These are phyloP conservation scores for Trichonephila clavata DNA, from an alignment of 1,140 invertebrate genomes.

Conservation along the genomic window DNA sequence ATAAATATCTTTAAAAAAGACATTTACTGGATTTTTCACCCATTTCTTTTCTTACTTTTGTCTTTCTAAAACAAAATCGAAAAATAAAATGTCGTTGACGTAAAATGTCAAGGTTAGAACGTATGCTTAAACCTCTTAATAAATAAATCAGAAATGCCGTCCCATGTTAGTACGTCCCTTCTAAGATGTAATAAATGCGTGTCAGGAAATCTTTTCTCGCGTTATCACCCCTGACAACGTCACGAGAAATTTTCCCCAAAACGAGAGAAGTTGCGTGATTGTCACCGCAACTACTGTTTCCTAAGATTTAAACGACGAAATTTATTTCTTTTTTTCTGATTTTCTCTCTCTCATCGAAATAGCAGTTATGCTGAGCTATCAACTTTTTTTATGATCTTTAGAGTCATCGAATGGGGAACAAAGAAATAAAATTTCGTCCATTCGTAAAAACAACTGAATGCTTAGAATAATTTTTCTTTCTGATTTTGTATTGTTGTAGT, in stretches of 20 bases:
- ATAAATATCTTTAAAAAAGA: too few species aligned
- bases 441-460: neutral
- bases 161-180: neutral
- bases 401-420: neutral
- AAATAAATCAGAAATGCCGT: slow-evolving; percentile 28
- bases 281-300: slow-evolving; percentile 42
- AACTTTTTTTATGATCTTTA: neutral
- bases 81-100: neutral
- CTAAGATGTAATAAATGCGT: slow-evolving; percentile 31
- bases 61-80: neutral
- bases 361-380: neutral
- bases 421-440: neutral
- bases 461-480: neutral
- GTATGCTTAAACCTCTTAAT: slow-evolving; percentile 18
- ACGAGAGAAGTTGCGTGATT: slow-evolving; percentile 3
- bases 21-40: neutral
- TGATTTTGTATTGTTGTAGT: too few species aligned
- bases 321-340: neutral
- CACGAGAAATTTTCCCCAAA: slow-evolving; percentile 19
- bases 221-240: slow-evolving; percentile 30
- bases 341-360: neutral
- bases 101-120: slow-evolving; percentile 18
- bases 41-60: neutral
- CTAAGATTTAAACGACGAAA: slow-evolving; percentile 10
- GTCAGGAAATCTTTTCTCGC: slow-evolving; percentile 11